Evolutionary conservation across 2,113 vertebrate species (phyloP).

Genomic region (Caranx ignobilis): DNA sequence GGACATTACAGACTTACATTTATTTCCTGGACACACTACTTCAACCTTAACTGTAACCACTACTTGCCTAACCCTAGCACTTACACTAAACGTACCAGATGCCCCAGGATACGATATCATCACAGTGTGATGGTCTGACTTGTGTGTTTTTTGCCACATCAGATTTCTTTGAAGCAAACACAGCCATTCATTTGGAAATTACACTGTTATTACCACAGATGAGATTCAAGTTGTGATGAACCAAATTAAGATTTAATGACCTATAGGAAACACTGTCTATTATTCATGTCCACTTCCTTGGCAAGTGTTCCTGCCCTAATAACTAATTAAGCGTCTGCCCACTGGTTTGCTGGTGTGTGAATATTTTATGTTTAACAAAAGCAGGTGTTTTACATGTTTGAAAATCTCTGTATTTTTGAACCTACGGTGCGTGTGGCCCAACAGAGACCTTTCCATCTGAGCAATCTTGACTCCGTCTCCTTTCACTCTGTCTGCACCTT

Average conservation of each 20-base stretch:
- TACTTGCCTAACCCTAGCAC: no score
- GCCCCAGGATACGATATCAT: no score
- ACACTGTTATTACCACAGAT: not conserved
- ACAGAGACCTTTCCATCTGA: conserved; percentile 1
- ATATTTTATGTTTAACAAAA: conserved; percentile 54
- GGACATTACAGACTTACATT: no score
- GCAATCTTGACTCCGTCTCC: not conserved
- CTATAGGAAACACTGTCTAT: conserved; percentile 69
- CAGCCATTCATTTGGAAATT: not conserved
- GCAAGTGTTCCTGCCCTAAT: conserved; percentile 60
- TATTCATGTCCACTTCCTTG: conserved; percentile 73
- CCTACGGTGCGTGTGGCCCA: not conserved
- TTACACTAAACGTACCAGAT: no score
- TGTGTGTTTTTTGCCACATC: not conserved
- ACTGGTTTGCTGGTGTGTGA: conserved; percentile 53
- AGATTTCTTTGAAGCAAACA: not conserved
- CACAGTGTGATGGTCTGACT: no score
- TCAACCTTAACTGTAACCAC: no score
- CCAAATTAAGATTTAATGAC: conserved; percentile 54
- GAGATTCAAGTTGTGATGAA: conserved; percentile 1
- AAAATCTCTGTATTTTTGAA: conserved; percentile 27
- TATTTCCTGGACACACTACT: no score
- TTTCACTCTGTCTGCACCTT: not conserved
- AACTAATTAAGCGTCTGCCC: conserved; percentile 68
- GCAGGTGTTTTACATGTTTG: conserved; percentile 30